A percentile compares a stretch with the other conserved stretches of the same genome.
These are phyloP conservation scores for Drosophila sordidula DNA, from an alignment of 2,888 invertebrate genomes.

Conservation along the genomic window DNA sequence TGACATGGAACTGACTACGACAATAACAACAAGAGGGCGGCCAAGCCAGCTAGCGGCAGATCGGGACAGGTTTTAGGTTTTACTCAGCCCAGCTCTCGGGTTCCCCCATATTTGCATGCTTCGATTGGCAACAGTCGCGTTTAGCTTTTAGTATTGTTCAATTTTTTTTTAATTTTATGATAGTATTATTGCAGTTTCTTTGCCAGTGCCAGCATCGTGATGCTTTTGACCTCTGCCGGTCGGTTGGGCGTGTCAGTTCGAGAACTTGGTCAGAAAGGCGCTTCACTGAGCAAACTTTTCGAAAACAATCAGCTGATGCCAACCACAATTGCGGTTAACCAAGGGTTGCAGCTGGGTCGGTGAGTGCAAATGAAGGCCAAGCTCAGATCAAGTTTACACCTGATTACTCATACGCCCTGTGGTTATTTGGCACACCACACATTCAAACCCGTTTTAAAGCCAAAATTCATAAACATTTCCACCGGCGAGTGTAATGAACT, in stretches of 20 bases:
- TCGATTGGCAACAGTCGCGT: slow-evolving; percentile 3
- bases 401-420: slow-evolving; percentile 63
- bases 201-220: slow-evolving; percentile 14
- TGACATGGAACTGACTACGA: slow-evolving; percentile 64
- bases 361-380: slow-evolving; percentile 7
- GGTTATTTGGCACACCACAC: slow-evolving; percentile 6
- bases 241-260: slow-evolving; percentile 11
- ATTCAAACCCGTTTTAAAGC: slow-evolving; percentile 19
- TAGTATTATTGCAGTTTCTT: slow-evolving; percentile 3
- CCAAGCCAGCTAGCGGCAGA: slow-evolving; percentile 10
- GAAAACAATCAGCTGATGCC: slow-evolving; percentile 2
- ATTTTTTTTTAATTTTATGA: slow-evolving; percentile 20
- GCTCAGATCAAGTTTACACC: slow-evolving; percentile 17
- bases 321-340: slow-evolving; percentile 48
- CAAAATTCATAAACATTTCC: slow-evolving; percentile 8
- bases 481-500: slow-evolving; percentile 30
- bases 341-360: slow-evolving; percentile 12
- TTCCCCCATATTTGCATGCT: slow-evolving; percentile 57
- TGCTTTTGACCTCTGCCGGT: slow-evolving; percentile 7
- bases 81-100: slow-evolving; percentile 19
- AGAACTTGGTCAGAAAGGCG: slow-evolving; percentile 20
- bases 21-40: slow-evolving; percentile 27
- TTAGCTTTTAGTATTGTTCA: slow-evolving; percentile 16
- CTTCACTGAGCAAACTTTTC: slow-evolving; percentile 7
- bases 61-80: slow-evolving; percentile 58